A percentile compares a stretch with the other conserved stretches of the same genome.
Evolutionary conservation across 2,113 vertebrate species (phyloP).

Genomic region (Sus scrofa): T2T-Sscrofa CM000812.6:105460501-105461000

Average conservation of each 20-base stretch:
- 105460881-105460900: conserved; percentile 13
- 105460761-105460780: conserved; percentile 86
- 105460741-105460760: conserved; percentile 76
- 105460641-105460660: conserved; percentile 72
- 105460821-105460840: neutral
- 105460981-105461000: conserved; percentile 84
- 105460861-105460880: conserved; percentile 44
- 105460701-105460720: conserved; percentile 88
- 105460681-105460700: conserved; percentile 92
- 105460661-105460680: conserved; percentile 87
- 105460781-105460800: conserved; percentile 71
- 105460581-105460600: conserved; percentile 51
- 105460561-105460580: conserved; percentile 26
- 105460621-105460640: conserved; percentile 58
- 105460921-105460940: conserved; percentile 65
- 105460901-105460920: conserved; percentile 70
- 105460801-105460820: conserved; percentile 73
- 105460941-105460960: conserved; percentile 76
- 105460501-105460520: conserved; percentile 92
- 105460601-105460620: conserved; percentile 60
- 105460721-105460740: conserved; percentile 82
- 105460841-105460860: conserved; percentile 72
- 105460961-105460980: conserved; percentile 82
- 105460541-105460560: neutral
- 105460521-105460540: conserved; percentile 74